Base-by-base conservation (phyloP, 2,113 vertebrate genomes). In the Cottus gobio region DNA sequence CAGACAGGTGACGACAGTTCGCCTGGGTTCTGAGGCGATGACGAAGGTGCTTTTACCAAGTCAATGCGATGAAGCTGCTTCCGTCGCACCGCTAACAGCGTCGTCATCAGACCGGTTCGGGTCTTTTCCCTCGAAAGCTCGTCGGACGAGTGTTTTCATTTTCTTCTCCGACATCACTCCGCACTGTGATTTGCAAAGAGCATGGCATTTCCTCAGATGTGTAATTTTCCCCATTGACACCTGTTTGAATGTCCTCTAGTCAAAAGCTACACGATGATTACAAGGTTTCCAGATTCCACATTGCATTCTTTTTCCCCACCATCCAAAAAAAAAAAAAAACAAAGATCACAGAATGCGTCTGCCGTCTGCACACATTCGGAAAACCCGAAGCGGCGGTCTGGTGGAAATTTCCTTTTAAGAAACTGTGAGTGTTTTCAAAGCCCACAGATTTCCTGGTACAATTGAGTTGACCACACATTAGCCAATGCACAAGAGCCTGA, bases 171-270 rank as follows among this genome's bases (percentile, higher is more conserved):
- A 8, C 39, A 16, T 76, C 48, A 26, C 72, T 24, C 2, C 36
- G 75, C 58, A 7, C 71, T 66, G 2, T 84, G 60, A 80, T 88
- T 80, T 72, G 36, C 50, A 80, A 80, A 80, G 79, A 76, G 78
- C 44, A 16, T 87, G 68, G 68, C 46, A 74, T 86, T 89, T 87
- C 65, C 64, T 39, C 60, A 56, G 72, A 79, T 48, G 16, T 87
- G 70, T 77, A 80, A 87, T 88, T 87, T 86, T 85, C 66, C 80
- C 80, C 73, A 62, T 36, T 46, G 82, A 91, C 90, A 94, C 85
- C 83, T 91, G 86, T 86, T 90, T 88, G 83, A 81, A 87, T 83
- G 63, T 88, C 69, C 56, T 54, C 30, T 46, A 12, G 75, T 80
- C 70, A 86, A 77, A 89, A 82, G 30, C 67, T 58, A 78, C 50